A percentile compares a stretch with the other conserved stretches of the same genome.
Evolutionary conservation across 2,113 vertebrate species (phyloP).

Genomic region (Pachycephala philippinensis): DNA sequence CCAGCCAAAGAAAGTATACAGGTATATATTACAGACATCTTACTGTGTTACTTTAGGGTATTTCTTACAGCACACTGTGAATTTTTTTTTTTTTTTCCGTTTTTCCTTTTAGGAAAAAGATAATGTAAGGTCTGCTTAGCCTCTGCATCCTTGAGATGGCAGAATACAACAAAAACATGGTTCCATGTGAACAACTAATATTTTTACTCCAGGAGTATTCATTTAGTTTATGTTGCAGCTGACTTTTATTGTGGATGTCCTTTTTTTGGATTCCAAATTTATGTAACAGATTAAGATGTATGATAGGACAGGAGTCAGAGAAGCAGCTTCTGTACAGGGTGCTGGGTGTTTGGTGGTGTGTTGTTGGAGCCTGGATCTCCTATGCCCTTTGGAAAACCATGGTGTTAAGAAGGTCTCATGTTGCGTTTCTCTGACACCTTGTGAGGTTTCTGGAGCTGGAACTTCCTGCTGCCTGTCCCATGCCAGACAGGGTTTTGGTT

Average conservation of each 20-base stretch:
- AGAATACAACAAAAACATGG: neutral
- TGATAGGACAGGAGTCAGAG: neutral
- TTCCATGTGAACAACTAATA: neutral
- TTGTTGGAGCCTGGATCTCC: neutral
- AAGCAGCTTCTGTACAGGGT: accelerated
- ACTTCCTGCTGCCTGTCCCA: neutral
- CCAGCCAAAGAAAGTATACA: neutral
- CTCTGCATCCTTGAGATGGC: neutral
- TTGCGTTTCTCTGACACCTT: neutral
- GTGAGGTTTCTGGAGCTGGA: neutral
- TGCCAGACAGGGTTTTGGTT: neutral
- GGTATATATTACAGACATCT: neutral
- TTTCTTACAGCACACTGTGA: neutral
- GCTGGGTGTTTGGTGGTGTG: neutral
- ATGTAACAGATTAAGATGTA: neutral
- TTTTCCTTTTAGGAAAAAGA: neutral
- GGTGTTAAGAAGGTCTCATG: neutral
- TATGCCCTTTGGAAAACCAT: neutral
- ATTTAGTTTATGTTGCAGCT: neutral
- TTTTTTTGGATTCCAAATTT: neutral
- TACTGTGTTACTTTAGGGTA: neutral
- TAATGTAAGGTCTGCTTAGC: neutral
- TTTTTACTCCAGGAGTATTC: neutral
- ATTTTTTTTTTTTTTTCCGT: neutral
- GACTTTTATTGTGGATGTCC: neutral